Percentiles rank a stretch among this genome's conserved stretches.
Conservation (phyloP, 1,140 invertebrate genomes). For the Drosophila kepulauana region DNA sequence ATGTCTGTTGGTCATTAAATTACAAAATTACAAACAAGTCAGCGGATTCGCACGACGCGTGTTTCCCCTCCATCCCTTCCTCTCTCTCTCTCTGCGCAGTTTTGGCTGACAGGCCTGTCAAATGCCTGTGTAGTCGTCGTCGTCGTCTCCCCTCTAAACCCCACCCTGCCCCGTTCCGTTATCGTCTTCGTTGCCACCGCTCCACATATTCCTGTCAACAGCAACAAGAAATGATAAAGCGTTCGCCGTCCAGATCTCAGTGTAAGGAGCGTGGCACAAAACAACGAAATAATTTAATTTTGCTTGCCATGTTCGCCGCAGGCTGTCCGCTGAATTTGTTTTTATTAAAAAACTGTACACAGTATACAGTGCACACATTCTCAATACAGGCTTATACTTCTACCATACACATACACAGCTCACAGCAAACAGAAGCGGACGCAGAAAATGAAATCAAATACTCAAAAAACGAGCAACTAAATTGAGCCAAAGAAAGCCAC, state of each 20-base stretch:
- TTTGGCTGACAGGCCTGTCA: slow-evolving; percentile 60
- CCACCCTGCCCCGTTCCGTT: not conserved
- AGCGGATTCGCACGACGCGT: slow-evolving; percentile 22
- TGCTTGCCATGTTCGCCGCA: slow-evolving; percentile 79
- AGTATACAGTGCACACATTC: slow-evolving; percentile 30
- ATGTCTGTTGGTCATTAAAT: slow-evolving; percentile 65
- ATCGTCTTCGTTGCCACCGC: not conserved
- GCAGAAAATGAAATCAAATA: slow-evolving; percentile 77
- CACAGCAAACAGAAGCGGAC: slow-evolving; percentile 29
- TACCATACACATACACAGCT: not conserved
- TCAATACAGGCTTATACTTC: slow-evolving; percentile 5
- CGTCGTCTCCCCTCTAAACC: not conserved
- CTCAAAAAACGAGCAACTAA: slow-evolving; percentile 77
- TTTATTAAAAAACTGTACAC: slow-evolving; percentile 79
- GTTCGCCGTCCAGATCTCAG: slow-evolving; percentile 62
- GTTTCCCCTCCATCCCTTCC: slow-evolving; percentile 11
- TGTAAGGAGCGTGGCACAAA: slow-evolving; percentile 29
- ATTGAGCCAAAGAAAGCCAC: slow-evolving; percentile 26
- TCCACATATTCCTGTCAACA: slow-evolving; percentile 58
- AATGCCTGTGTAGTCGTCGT: slow-evolving; percentile 23
- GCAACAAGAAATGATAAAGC: slow-evolving; percentile 75
- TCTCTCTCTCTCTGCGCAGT: not conserved
- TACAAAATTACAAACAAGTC: slow-evolving; percentile 51
- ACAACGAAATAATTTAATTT: slow-evolving; percentile 79
- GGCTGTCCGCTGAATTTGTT: slow-evolving; percentile 77